Percentiles rank a stretch among this genome's conserved stretches.
Conservation (phyloP, 2,113 vertebrate species). For the Camelus dromedarius region DNA sequence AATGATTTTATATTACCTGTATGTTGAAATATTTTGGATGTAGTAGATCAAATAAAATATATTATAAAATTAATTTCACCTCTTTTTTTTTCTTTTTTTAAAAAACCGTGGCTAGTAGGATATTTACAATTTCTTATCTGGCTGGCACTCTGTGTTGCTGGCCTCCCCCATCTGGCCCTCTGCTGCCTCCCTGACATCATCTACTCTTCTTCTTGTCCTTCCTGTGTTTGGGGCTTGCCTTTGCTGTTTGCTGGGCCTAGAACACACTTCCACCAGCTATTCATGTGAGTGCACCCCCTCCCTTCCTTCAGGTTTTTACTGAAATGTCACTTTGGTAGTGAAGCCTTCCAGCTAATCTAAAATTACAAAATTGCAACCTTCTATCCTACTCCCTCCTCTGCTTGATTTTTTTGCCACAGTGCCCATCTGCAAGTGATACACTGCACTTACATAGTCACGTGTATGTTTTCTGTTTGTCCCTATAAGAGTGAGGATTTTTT, state of each 20-base stretch:
- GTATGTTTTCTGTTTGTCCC: not conserved
- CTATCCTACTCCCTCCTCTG: not conserved
- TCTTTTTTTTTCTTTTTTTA: not conserved
- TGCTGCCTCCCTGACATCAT: not conserved
- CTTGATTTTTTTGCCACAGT: not conserved
- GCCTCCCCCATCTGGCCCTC: not conserved
- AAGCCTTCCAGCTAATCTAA: not conserved
- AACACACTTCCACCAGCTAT: not conserved
- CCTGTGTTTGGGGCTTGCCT: not conserved
- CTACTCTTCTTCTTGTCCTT: not conserved
- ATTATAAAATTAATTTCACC: not conserved
- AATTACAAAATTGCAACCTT: not conserved
- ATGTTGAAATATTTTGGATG: not conserved
- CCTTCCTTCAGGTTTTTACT: not conserved
- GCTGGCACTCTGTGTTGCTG: not conserved
- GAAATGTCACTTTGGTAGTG: constrained; percentile 11
- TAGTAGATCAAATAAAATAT: not conserved
- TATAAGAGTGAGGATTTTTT: not conserved
- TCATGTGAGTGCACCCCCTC: not conserved
- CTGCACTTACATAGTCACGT: not conserved
- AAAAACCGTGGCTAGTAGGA: not conserved
- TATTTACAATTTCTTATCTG: not conserved
- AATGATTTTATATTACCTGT: not conserved
- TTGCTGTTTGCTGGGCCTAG: not conserved
- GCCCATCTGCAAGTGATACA: not conserved